Evolutionary conservation across 2,797 vertebrate species (phyloP).

Genomic region (Xenentodon cancila): DNA sequence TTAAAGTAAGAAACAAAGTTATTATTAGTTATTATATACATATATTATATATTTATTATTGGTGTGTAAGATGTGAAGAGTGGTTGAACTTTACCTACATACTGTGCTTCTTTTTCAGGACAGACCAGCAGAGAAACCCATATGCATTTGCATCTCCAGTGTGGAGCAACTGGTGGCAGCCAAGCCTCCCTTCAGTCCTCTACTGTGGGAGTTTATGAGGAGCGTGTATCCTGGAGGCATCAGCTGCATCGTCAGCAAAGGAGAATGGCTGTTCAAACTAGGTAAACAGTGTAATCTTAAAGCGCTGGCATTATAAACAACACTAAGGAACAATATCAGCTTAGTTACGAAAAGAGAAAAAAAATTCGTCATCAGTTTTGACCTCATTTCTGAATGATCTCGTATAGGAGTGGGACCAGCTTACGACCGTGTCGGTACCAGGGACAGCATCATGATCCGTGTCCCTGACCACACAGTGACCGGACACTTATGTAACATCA

Average conservation of each 20-base stretch:
- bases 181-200: constrained; percentile 89
- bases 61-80: too few species aligned
- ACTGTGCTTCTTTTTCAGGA: constrained; percentile 72
- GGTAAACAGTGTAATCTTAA: constrained; percentile 72
- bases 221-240: constrained; percentile 91
- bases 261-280: constrained; percentile 87
- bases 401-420: constrained; percentile 86
- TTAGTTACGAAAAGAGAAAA: neutral
- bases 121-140: constrained; percentile 90
- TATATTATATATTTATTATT: too few species aligned
- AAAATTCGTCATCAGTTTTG: neutral
- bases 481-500: constrained; percentile 87
- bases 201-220: constrained; percentile 93
- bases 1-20: constrained; percentile 76
- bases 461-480: constrained; percentile 90
- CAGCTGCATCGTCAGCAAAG: constrained; percentile 91
- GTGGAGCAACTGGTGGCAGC: constrained; percentile 86
- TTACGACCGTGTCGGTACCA: constrained; percentile 87
- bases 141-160: constrained; percentile 91
- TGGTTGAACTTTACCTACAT: too few species aligned
- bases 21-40: too few species aligned
- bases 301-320: neutral
- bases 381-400: neutral
- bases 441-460: constrained; percentile 92
- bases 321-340: neutral